A percentile compares a stretch with the other conserved stretches of the same genome.
phyloP scores from a whole-genome alignment of 2,797 vertebrate species.

The Schizopygopsis pylzovi region DNA sequence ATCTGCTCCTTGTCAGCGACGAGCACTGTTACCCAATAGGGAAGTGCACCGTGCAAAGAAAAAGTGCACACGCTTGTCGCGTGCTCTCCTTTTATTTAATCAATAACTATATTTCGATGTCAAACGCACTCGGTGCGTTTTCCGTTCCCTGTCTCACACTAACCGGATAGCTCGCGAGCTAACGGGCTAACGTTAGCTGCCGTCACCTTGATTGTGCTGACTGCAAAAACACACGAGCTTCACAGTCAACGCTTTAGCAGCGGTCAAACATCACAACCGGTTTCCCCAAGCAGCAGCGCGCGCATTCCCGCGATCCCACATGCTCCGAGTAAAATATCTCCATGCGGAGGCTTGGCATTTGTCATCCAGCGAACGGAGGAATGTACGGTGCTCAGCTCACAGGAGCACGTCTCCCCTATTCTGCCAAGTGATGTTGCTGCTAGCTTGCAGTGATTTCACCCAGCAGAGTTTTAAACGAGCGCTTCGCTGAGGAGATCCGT shows the following conservation, averaged over 20 bases:
- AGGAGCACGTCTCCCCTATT: not conserved
- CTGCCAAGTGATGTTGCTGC: constrained; percentile 48
- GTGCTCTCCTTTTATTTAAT: not conserved
- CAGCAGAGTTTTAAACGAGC: constrained; percentile 25
- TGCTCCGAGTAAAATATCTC: not conserved
- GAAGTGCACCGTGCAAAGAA: not conserved
- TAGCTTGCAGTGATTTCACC: constrained; percentile 53
- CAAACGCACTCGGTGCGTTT: not conserved
- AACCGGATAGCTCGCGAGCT: constrained; percentile 57
- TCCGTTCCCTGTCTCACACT: constrained; percentile 66
- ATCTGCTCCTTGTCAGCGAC: not conserved
- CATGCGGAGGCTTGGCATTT: constrained; percentile 19
- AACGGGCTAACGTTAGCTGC: constrained; percentile 45
- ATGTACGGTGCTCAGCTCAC: constrained; percentile 17
- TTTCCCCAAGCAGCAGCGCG: not conserved
- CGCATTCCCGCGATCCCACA: not conserved
- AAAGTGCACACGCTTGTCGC: not conserved
- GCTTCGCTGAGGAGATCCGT: constrained; percentile 14
- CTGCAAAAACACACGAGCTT: constrained; percentile 44
- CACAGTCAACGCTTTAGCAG: constrained; percentile 33
- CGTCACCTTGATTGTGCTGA: constrained; percentile 60
- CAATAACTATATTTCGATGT: not conserved
- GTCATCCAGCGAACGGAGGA: constrained; percentile 22
- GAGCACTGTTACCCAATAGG: not conserved
- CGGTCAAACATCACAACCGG: constrained; percentile 32